phyloP scores from a whole-genome alignment of 1,140 invertebrate genomes.

The Musca vetustissima region DNA sequence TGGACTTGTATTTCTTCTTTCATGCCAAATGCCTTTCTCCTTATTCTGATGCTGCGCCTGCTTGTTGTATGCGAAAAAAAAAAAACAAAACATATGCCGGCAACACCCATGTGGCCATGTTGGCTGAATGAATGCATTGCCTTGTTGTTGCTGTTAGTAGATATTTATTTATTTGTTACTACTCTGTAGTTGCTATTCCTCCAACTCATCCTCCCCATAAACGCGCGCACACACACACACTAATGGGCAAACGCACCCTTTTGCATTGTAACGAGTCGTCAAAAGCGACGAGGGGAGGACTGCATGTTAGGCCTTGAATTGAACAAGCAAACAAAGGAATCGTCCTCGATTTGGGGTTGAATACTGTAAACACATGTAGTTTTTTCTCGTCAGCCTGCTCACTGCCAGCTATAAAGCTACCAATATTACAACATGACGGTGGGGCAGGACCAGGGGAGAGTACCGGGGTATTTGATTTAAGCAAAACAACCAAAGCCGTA shows the following conservation, averaged over 20 bases:
- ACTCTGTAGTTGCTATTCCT: conserved; percentile 4
- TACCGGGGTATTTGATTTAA: too few relatives aligned
- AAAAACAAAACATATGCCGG: conserved; percentile 8
- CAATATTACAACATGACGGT: too few relatives aligned
- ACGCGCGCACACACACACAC: not conserved
- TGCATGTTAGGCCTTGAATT: conserved; percentile 11
- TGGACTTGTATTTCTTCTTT: conserved; percentile 5
- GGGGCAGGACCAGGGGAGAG: too few relatives aligned
- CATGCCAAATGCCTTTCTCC: not conserved
- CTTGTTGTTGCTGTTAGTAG: conserved; percentile 1
- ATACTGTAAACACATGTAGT: not conserved
- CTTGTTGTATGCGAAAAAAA: not conserved
- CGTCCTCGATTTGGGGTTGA: conserved; percentile 12
- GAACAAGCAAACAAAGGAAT: conserved; percentile 10
- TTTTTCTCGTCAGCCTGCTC: too few relatives aligned
- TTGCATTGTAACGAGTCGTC: not conserved
- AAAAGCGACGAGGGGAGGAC: not conserved
- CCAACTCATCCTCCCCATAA: conserved; percentile 11
- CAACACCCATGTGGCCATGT: conserved; percentile 8
- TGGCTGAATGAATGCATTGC: not conserved
- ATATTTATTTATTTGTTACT: conserved; percentile 14
- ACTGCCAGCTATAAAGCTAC: too few relatives aligned
- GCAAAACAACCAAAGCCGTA: too few relatives aligned
- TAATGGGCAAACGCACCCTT: not conserved
- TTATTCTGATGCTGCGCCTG: conserved; percentile 13